Base-by-base conservation (phyloP, 2,113 vertebrate species). In the Rhadina sibilatrix region DNA sequence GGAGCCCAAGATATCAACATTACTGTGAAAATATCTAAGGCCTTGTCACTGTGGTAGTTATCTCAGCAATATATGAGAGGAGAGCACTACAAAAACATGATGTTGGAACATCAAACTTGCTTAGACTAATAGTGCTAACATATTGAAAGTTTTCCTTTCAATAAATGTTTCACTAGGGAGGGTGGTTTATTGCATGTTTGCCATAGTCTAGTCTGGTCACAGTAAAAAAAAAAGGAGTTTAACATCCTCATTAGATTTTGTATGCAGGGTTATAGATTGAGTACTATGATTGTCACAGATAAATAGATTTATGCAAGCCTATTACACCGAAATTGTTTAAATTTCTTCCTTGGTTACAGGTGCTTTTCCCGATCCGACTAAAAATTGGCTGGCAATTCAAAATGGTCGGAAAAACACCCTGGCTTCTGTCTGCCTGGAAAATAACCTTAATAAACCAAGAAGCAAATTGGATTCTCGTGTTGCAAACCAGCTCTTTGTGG, bases 401-500 rank as follows among this genome's bases (percentile, higher is more conserved):
- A 92, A 63, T 0, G 11, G 35, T 71, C 96, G 95, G 61, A 96
- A 59, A 93, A 83, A 13, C 61, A 88, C 15, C 1, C 38, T 97
- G 87, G 71, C 75, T 76, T 84, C 89, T 42, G 12, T 76, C 47
- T 98, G 97, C 75, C 33, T 61, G 75, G 92, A 89, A 63, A 93
- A 90, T 15, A 91, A 88, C 12, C 87, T 96, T 21, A 77, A 25
- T 30, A 88, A 88, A 44, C 23, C 57, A 44, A 30, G 38, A 57
- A 82, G 28, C 8, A 80, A 57, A 47, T 28, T 85, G 56, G 50
- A 93, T 56, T 57, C 21, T 38, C 12, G 0, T 3, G 76, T 97
- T 47, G 83, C 93, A 61, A 89, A 9, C 17, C 96, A 94, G 44
- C 87, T 98, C 31, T 96, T 97, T 53, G 96, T 98, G 76, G 97